phyloP scores from a whole-genome alignment of 1,140 invertebrate genomes.

The Pomacea maculata region DNA sequence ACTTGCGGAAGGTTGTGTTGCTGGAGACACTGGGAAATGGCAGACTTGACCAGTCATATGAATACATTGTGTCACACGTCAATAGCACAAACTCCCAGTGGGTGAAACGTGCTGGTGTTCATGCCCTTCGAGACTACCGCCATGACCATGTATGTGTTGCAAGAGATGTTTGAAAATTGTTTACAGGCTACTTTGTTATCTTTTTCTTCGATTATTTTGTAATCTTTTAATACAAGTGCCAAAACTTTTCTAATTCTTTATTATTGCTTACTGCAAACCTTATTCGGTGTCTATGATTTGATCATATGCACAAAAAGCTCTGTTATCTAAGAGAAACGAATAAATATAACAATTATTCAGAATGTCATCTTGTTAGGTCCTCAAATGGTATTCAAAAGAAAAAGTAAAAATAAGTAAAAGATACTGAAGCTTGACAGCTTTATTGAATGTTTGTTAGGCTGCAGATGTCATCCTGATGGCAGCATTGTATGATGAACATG shows the following conservation, averaged over 20 bases:
- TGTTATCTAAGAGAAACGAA: too few relatives aligned
- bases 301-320: too few relatives aligned
- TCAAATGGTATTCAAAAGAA: too few relatives aligned
- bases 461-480: conserved; percentile 33
- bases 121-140: conserved; percentile 33
- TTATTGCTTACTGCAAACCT: too few relatives aligned
- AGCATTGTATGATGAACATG: conserved; percentile 39
- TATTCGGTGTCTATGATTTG: too few relatives aligned
- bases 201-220: background rate
- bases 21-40: conserved; percentile 38
- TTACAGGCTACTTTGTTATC: background rate
- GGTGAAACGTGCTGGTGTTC: conserved; percentile 38
- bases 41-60: conserved; percentile 29
- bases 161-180: background rate
- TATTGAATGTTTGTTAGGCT: conserved; percentile 20
- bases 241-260: too few relatives aligned
- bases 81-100: conserved; percentile 39
- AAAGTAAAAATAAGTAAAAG: too few relatives aligned
- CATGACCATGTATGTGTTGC: conserved; percentile 28
- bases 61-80: conserved; percentile 43
- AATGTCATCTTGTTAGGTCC: too few relatives aligned
- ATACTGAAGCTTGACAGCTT: too few relatives aligned
- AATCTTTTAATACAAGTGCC: too few relatives aligned
- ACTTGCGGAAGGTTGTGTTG: conserved; percentile 31
- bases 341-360: too few relatives aligned